Base-by-base conservation (phyloP, 2,888 invertebrate species). In the Heteropelma amictum region DNA sequence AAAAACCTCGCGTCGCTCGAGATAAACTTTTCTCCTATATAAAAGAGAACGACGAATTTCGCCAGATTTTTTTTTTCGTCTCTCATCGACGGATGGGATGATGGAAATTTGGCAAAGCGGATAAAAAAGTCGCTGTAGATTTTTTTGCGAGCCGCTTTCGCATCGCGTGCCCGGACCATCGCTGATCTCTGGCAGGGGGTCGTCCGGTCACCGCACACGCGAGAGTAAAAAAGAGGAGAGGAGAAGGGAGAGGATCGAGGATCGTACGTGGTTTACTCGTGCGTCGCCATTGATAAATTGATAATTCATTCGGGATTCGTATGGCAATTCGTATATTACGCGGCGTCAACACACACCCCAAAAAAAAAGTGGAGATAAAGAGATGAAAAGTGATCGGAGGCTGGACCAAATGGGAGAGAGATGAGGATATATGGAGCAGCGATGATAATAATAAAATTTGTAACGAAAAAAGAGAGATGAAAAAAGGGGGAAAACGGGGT, bases 251-350 rank as follows among this genome's bases (percentile, higher is more conserved):
- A 33, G 26, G 65, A 45, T 53, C 45, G 53, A 47, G 60, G 33
- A 69, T 69, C 45, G 45, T 53, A 26, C 53, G 38, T 54, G 74
- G 70, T 56, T 54, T 60, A 53, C 53, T 58, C 40, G 63, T 14
- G 53, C 72, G 77, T 77, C 76, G 58, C 56, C 72, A 78, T 79
- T 83, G 81, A 82, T 84, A 82, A 86, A 85, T 84, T 83, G 79
- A 83, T 84, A 83, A 84, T 85, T 85, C 84, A 84, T 86, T 85
- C 82, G 73, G 78, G 21, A 78, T 81, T 76, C 81, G 75, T n/a
- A n/a, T 79, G 75, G 78, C 82, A n/a, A n/a, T n/a, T n/a, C 82
- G 85, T 85, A 85, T 84, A 86, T 86, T 86, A 85, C 80, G 77
- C 77, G 45, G 81, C 82, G 84, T 86, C 82, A 81, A 83, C 82